These are phyloP conservation scores for Ennomos quercinarius DNA, from an alignment of 2,888 invertebrate genomes.

Conservation along the genomic window DNA sequence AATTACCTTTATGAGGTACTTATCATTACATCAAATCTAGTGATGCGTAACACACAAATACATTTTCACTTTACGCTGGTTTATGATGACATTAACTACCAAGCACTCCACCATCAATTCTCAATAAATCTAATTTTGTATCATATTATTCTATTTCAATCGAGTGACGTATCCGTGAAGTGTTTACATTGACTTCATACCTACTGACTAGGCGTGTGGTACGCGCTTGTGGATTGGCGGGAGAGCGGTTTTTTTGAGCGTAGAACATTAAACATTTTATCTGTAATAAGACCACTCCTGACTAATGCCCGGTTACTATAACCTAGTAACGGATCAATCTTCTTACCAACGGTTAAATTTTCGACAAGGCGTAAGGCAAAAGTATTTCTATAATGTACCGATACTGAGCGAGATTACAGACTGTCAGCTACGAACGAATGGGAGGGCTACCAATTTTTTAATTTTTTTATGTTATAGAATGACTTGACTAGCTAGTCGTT, in stretches of 20 bases:
- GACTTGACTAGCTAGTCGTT: too few relatives aligned
- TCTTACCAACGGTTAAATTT: too few relatives aligned
- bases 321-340: too few relatives aligned
- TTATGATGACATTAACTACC: constrained; percentile 22
- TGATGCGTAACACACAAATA: constrained; percentile 6
- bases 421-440: too few relatives aligned
- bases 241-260: background rate
- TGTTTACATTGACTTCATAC: constrained; percentile 18
- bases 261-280: too few relatives aligned
- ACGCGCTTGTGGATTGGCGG: constrained; percentile 1
- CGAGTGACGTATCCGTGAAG: constrained; percentile 17
- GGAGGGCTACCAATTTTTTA: too few relatives aligned
- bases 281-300: too few relatives aligned
- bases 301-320: too few relatives aligned
- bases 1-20: background rate
- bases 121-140: constrained; percentile 27
- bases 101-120: constrained; percentile 20
- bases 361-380: too few relatives aligned
- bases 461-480: too few relatives aligned
- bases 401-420: too few relatives aligned
- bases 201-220: constrained; percentile 8
- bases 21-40: constrained; percentile 2
- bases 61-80: constrained; percentile 1
- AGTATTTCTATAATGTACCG: too few relatives aligned
- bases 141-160: constrained; percentile 24